Percentiles rank a stretch among this genome's conserved stretches.
Conservation (phyloP, 2,888 invertebrate genomes). For the Papilio gigon region DNA sequence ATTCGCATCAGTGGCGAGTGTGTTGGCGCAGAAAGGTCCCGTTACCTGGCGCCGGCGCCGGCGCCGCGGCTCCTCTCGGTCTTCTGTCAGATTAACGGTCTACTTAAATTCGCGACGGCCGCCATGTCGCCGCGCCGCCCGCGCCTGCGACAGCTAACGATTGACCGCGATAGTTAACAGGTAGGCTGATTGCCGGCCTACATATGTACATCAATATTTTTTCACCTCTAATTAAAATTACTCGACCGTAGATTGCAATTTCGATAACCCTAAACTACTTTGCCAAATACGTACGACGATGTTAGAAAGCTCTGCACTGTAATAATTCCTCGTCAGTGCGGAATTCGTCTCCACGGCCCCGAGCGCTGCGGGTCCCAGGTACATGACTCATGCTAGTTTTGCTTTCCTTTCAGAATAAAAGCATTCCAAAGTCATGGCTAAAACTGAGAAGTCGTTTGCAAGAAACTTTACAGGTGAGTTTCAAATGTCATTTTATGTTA, state of each 20-base stretch:
- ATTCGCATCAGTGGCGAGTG: slow-evolving; percentile 15
- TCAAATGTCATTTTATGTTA: background rate
- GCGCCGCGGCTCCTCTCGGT: slow-evolving; percentile 31
- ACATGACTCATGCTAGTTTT: slow-evolving; percentile 22
- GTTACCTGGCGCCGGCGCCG: slow-evolving; percentile 28
- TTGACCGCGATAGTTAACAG: slow-evolving; percentile 34
- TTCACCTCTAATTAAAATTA: slow-evolving; percentile 3
- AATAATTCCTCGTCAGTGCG: no score
- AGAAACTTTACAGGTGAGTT: slow-evolving; percentile 78
- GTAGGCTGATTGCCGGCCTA: slow-evolving; percentile 28
- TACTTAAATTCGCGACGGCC: slow-evolving; percentile 44
- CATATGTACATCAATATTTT: slow-evolving; percentile 26
- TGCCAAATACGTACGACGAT: slow-evolving; percentile 19
- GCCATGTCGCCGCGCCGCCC: slow-evolving; percentile 3
- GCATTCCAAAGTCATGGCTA: slow-evolving; percentile 76
- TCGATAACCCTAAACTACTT: background rate
- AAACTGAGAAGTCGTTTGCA: slow-evolving; percentile 78
- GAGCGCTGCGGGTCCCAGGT: no score
- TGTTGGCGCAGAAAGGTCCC: slow-evolving; percentile 12
- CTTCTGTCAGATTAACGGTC: slow-evolving; percentile 47
- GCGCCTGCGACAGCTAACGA: slow-evolving; percentile 18
- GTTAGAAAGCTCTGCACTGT: no score
- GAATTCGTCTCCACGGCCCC: no score
- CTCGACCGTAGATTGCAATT: background rate
- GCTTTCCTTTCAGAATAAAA: slow-evolving; percentile 63